Evolutionary conservation across 2,888 invertebrate genomes (phyloP), one percentile per base, ranked within the genome.

Genomic region (Macrosiphum euphorbiae): DNA sequence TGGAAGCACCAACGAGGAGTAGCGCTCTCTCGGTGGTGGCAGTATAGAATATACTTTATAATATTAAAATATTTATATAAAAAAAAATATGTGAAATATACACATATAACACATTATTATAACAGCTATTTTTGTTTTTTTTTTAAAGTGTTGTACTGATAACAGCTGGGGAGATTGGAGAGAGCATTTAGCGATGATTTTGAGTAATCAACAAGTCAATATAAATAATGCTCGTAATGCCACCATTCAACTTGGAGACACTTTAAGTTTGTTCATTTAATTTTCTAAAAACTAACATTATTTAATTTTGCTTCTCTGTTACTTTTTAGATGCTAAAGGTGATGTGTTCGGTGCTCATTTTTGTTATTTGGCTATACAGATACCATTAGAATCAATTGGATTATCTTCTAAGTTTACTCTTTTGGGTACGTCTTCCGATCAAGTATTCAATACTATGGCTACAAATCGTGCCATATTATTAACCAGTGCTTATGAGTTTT

Each of bases 401-500:
- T 88, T 94, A 94, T 92, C 95, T 55, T 96, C 97, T 5, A 98
- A 98, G 95, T 96, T 99, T 94, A 97, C 98, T 92, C 97, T 99
- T 89, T 96, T 99, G 95, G 98, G 98, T 94, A 97, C 98, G 13
- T 97, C 97, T 95, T 97, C 98, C 95, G 96, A 97, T 94, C 96
- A 96, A 95, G 95, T 96, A 4, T 97, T 97, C 95, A 95, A 95
- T 41, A 96, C 97, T 95, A 98, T 98, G 96, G 97, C 98, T 85
- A 97, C 97, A 92, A 97, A 97, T 95, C 97, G 98, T 95, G 98
- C 99, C 47, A 97, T 99, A 94, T 98, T 99, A 96, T 98, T 99
- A 96, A 99, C 99, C 0, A 99, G 99, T 96, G 97, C 99, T 94
- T 99, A 98, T 96, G 99, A 99, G 96, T 99, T 98, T 96, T 99